These are phyloP conservation scores for Siphonodentalium dalli DNA, from an alignment of 2,888 invertebrate genomes.

Conservation along the genomic window DNA sequence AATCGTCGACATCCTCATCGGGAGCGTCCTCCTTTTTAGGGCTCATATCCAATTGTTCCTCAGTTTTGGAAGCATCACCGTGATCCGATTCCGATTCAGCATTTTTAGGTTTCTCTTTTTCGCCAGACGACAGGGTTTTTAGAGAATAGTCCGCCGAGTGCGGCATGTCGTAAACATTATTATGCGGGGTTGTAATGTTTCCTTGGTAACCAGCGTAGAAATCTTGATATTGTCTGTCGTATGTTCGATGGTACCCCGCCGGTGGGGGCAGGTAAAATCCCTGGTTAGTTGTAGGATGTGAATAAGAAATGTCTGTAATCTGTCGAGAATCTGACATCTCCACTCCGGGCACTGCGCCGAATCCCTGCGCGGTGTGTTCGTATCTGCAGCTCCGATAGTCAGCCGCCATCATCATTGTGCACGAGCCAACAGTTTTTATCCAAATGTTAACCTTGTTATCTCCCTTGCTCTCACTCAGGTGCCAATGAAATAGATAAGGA, in stretches of 20 bases:
- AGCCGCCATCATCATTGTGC: conserved; percentile 58
- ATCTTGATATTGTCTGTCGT: conserved; percentile 31
- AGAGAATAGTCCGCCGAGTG: too few species aligned
- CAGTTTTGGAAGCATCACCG: conserved; percentile 6
- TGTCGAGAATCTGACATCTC: conserved; percentile 50
- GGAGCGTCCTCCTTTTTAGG: conserved; percentile 13
- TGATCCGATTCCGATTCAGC: conserved; percentile 6
- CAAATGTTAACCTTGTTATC: too few species aligned
- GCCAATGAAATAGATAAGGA: too few species aligned
- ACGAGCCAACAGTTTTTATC: too few species aligned
- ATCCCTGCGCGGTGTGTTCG: conserved; percentile 38
- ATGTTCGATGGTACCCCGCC: conserved; percentile 34
- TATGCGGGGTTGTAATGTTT: conserved; percentile 24
- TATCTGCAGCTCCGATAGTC: conserved; percentile 61
- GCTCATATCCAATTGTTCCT: conserved; percentile 16
- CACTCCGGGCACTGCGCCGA: conserved; percentile 23
- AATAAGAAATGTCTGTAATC: conserved; percentile 53
- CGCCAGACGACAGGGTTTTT: too few species aligned
- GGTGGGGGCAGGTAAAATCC: conserved; percentile 39
- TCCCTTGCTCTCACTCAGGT: too few species aligned
- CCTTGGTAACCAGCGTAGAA: conserved; percentile 37
- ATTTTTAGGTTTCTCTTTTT: conserved; percentile 24
- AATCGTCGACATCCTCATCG: conserved; percentile 31
- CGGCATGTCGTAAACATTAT: conserved; percentile 15
- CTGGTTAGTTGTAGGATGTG: conserved; percentile 34